Percentiles rank a stretch among this genome's conserved stretches.
These are phyloP conservation scores for Pinctada fucata DNA, from an alignment of 2,888 invertebrate species.

Conservation along the genomic window DNA sequence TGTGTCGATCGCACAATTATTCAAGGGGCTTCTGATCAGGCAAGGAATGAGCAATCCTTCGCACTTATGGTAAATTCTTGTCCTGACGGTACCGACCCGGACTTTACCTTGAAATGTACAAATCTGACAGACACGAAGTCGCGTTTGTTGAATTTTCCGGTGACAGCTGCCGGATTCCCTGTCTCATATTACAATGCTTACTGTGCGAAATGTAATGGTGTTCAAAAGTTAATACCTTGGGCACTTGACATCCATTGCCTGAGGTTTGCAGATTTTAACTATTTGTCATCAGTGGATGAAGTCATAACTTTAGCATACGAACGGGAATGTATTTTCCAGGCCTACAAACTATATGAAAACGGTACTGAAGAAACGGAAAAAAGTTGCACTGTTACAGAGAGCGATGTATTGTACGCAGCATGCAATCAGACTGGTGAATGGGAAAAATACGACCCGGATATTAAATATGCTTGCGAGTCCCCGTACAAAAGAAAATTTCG, in stretches of 20 bases:
- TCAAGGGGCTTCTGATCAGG: too few relatives aligned
- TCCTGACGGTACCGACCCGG: too few relatives aligned
- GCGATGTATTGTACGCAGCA: background rate
- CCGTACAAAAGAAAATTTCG: background rate
- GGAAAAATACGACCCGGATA: background rate
- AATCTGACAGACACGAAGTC: too few relatives aligned
- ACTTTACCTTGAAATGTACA: too few relatives aligned
- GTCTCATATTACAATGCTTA: background rate
- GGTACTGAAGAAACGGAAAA: background rate
- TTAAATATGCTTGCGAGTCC: conserved; percentile 5
- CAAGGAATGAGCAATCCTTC: too few relatives aligned
- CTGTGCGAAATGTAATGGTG: conserved; percentile 13
- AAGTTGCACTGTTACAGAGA: background rate
- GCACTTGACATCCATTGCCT: conserved; percentile 6
- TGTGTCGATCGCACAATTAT: too few relatives aligned
- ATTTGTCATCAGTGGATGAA: conserved; percentile 10
- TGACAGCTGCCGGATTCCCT: background rate
- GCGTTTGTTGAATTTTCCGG: background rate
- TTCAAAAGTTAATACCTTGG: background rate
- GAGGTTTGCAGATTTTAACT: conserved; percentile 12
- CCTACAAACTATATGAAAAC: background rate
- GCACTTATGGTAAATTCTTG: too few relatives aligned
- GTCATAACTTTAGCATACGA: conserved; percentile 6
- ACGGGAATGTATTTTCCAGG: background rate
- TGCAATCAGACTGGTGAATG: conserved; percentile 10